These are phyloP conservation scores for Coelogynopora nodosa DNA, from an alignment of 2,888 invertebrate species.

Conservation along the genomic window DNA sequence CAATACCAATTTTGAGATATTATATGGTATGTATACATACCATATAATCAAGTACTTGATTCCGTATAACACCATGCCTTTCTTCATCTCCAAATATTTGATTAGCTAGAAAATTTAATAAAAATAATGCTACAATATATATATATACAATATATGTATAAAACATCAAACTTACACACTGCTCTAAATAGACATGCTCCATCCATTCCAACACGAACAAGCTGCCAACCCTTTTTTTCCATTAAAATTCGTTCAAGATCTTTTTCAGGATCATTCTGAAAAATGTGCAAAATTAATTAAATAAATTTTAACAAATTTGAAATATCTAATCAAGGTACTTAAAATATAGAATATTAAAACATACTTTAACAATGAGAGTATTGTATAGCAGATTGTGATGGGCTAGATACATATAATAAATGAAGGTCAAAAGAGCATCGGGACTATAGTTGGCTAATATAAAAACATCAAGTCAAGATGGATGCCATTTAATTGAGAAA, in stretches of 20 bases:
- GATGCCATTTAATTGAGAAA: too few species aligned
- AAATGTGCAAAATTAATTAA: background rate
- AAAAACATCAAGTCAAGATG: too few species aligned
- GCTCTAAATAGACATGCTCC: conserved; percentile 83
- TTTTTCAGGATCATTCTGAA: background rate
- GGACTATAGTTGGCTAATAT: too few species aligned
- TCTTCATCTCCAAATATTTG: conserved; percentile 86
- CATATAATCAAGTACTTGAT: conserved; percentile 84
- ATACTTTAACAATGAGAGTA: too few species aligned
- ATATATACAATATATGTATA: background rate
- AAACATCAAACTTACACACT: conserved; percentile 63
- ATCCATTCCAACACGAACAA: conserved; percentile 80
- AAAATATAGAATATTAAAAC: too few species aligned
- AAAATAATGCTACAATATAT: background rate
- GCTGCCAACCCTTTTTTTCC: conserved; percentile 71
- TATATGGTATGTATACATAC: too few species aligned
- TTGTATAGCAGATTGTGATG: too few species aligned
- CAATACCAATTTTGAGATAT: too few species aligned
- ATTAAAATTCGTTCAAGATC: conserved; percentile 62
- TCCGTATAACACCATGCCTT: conserved; percentile 76
- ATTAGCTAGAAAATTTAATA: conserved; percentile 65
- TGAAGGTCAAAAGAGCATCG: too few species aligned
- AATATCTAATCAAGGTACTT: too few species aligned
- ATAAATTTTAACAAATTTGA: background rate
- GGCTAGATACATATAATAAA: too few species aligned